Evolutionary conservation across 35 echinoderm and acorn worm genomes (phyloP), one percentile per base, ranked within the genome.

Genomic region (Lytechinus variegatus): DNA sequence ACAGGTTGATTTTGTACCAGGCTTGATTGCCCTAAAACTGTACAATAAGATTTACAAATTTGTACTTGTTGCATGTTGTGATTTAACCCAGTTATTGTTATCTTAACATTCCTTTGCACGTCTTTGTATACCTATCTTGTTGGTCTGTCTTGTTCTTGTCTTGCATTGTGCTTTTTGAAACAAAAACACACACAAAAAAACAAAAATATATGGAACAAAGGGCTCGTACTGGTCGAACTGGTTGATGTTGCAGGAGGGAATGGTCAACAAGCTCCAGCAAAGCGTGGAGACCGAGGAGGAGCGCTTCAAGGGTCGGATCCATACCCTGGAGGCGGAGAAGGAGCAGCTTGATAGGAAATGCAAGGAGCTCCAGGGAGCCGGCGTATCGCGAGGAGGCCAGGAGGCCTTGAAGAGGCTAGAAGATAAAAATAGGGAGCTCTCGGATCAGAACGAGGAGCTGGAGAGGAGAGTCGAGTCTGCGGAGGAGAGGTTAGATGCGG

Each of bases 221-320:
- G 92, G 92, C 92, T 55, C 92, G 16, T 93, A 93, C 92, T 93
- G 92, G 92, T 93, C 54, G 92, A 93, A 93, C 92, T 93, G 92
- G 92, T 93, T 93, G 79, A 13, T 95, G 61, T 91, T 89, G 54
- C 95, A 98, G 97, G 97, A 98, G 94, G 95, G 95, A 60, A 98
- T 98, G 72, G 92, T 98, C n/a, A 96, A 98, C 86, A 96, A 98
- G 94, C 95, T 98, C 55, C 97, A 98, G 94, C 95, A 92, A 52
- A 95, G 96, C 95, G 97, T 97, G 52, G 96, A 97, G 86, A 29
- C 89, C 0, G 96, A 97, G 28, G 86, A 93, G 52, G 54, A 93
- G 94, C 94, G 56, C 92, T 95, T 92, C 55, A 56, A 79, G 54
- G 90, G 88, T 21, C 61, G 86, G 52, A 95, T 97, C 87, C 89